A percentile compares a stretch with the other conserved stretches of the same genome.
Evolutionary conservation across 2,888 invertebrate species (phyloP).

Genomic region (Eupsilia transversa): DNA sequence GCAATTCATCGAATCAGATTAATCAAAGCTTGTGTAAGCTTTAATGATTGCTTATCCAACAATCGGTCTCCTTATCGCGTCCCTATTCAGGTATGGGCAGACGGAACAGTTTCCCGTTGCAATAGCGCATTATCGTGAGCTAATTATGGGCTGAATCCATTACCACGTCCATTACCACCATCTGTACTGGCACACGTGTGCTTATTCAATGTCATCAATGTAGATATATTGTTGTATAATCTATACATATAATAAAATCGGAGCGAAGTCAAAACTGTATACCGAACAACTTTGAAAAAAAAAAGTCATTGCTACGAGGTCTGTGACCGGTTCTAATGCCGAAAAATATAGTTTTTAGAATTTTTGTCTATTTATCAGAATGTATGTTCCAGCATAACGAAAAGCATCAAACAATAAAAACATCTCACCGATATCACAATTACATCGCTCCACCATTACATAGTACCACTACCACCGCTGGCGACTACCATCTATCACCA

Average conservation of each 20-base stretch:
- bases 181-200: conserved; percentile 9
- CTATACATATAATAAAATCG: too few relatives aligned
- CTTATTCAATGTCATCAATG: conserved; percentile 18
- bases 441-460: conserved; percentile 11
- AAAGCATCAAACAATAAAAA: not conserved
- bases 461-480: conserved; percentile 19
- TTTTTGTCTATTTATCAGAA: too few relatives aligned
- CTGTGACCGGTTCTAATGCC: too few relatives aligned
- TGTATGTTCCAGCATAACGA: too few relatives aligned
- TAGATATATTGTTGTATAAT: not conserved
- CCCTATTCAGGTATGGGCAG: not conserved
- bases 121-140: conserved; percentile 29
- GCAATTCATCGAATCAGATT: not conserved
- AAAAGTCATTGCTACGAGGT: too few relatives aligned
- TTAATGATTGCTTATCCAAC: not conserved
- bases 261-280: too few relatives aligned
- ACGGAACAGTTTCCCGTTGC: conserved; percentile 36
- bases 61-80: not conserved
- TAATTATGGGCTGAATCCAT: conserved; percentile 46
- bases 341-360: too few relatives aligned
- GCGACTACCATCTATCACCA: conserved; percentile 65
- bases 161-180: conserved; percentile 31
- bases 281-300: too few relatives aligned
- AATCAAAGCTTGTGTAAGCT: not conserved
- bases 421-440: conserved; percentile 16